Conservation (phyloP, 2,888 invertebrate species). For the Polydrusus tereticollis region DNA sequence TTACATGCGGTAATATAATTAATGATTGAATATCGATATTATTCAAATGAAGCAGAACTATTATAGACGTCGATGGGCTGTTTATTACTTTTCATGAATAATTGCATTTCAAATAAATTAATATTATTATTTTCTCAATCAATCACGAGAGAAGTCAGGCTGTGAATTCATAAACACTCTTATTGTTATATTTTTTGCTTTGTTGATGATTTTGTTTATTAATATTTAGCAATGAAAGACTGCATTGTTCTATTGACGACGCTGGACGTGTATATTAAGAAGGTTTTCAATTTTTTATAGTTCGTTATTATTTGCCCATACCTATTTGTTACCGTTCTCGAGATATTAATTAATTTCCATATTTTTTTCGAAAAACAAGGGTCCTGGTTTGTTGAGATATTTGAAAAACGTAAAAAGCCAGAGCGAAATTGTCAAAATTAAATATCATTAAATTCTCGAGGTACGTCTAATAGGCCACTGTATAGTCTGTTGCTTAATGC, state of each 20-base stretch:
- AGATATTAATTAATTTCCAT: too few species aligned
- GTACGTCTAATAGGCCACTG: too few species aligned
- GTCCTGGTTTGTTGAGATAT: too few species aligned
- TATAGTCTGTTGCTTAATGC: too few species aligned
- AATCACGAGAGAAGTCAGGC: background rate
- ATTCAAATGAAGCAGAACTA: background rate
- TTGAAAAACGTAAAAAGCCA: too few species aligned
- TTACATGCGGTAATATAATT: background rate
- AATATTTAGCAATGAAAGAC: background rate
- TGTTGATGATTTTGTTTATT: background rate
- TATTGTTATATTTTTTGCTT: background rate
- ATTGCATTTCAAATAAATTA: conserved; percentile 7
- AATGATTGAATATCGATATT: background rate
- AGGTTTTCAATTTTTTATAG: background rate
- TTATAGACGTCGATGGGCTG: background rate
- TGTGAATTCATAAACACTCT: background rate
- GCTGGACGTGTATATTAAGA: background rate
- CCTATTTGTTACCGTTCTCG: too few species aligned
- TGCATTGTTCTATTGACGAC: background rate
- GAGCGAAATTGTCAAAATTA: too few species aligned
- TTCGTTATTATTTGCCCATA: background rate
- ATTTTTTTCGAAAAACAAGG: too few species aligned
- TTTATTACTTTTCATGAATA: background rate
- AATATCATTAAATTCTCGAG: too few species aligned
- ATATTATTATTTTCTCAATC: background rate